Evolutionary conservation across 2,888 invertebrate genomes (phyloP).

Genomic region (Cryptus viduatorius): DNA sequence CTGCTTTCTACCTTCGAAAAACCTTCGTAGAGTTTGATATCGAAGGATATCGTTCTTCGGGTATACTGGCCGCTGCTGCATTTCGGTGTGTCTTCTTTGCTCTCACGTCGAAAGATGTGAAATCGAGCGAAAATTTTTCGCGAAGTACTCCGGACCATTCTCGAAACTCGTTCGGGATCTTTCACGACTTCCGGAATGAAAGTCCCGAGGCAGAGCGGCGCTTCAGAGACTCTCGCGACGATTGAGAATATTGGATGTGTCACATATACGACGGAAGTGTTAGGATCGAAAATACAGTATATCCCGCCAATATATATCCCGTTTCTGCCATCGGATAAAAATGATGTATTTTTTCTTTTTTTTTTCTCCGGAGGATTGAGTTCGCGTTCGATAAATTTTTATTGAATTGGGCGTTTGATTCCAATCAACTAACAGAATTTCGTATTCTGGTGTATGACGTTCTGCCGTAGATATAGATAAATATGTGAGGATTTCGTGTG

Average conservation of each 20-base stretch:
- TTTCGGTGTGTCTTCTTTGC: background rate
- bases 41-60: conserved; percentile 38
- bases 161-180: conserved; percentile 9
- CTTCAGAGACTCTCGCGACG: conserved; percentile 17
- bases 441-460: background rate
- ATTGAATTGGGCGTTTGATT: conserved; percentile 1
- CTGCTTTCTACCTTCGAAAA: background rate
- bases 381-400: background rate
- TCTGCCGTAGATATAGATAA: background rate
- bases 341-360: background rate
- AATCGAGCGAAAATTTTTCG: conserved; percentile 24
- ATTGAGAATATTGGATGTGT: background rate
- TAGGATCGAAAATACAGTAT: background rate
- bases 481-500: background rate
- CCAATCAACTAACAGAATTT: conserved; percentile 20
- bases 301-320: background rate
- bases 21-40: conserved; percentile 12
- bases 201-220: background rate
- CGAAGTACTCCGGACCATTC: background rate
- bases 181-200: conserved; percentile 7
- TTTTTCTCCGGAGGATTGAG: background rate
- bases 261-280: background rate
- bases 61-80: background rate
- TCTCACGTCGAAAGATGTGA: background rate
- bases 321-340: background rate